Base-by-base conservation (phyloP, 2,888 invertebrate species). In the Synergus japonicus region DNA sequence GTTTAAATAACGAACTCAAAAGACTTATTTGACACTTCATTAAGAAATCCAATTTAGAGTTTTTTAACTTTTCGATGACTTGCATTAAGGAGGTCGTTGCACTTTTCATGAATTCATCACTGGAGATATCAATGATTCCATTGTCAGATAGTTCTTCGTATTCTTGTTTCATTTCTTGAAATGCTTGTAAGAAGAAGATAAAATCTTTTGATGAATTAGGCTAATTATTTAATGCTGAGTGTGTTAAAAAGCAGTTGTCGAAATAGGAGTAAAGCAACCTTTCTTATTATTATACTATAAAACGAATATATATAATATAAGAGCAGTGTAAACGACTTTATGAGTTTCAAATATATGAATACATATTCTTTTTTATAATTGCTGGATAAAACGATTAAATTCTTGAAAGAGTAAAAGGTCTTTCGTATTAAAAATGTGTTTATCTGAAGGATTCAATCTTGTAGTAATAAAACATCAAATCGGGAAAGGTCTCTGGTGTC, bases 81-180 rank as follows among this genome's bases (percentile, higher is more conserved):
- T 46, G 46, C 22, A 69, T 18, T 66, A 46, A 10, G 44, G 22
- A 69, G 67, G 67, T 69, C 67, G 46, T 69, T 69, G 46, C 46
- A 69, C 73, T 73, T 54, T 37, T 69, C 67, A 69, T 69, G 67
- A 69, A 69, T 46, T 44, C 44, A 69, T 44, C 22, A 22, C 12
- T 69, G 18, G 44, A 69, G 46, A 44, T 46, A 69, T 69, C 67
- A 46, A 65, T 65, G 65, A 65, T 41, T 43, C 41, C n/a, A 69
- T 49, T 69, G 67, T 69, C 7, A 69, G 46, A 46, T 5, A 8
- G 8, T 41, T 65, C 43, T 22, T 69, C 10, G 60, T 22, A 22
- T 60, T 18, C 22, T 60, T n/a, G 12, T 37, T 29, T 64, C 7
- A 64, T 64, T 64, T 64, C 29, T 43, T n/a, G 9, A 65, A 65